Percentiles rank a stretch among this genome's conserved stretches.
Evolutionary conservation across 2,113 vertebrate species (phyloP).

Genomic region (Odontesthes bonariensis): DNA sequence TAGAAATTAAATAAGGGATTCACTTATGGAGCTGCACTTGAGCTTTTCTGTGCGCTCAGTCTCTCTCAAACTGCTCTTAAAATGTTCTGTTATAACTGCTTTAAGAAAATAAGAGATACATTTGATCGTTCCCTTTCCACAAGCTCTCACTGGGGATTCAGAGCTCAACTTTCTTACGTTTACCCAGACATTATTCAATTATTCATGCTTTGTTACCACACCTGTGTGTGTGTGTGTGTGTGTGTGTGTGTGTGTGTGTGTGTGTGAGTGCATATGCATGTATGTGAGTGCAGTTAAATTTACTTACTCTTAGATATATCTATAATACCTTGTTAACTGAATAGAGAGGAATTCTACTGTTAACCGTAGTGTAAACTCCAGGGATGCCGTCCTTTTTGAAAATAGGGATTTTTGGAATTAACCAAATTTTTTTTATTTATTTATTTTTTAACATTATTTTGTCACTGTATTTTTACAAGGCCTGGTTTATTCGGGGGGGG

Average conservation of each 20-base stretch:
- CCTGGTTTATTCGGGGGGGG: background rate
- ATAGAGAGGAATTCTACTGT: background rate
- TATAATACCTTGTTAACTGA: background rate
- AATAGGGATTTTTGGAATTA: background rate
- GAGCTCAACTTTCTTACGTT: slow-evolving; percentile 31
- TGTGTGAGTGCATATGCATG: too few relatives aligned
- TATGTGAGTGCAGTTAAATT: background rate
- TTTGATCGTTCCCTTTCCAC: slow-evolving; percentile 15
- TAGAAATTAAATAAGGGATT: slow-evolving; percentile 12
- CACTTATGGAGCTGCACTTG: background rate
- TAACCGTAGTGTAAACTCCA: background rate
- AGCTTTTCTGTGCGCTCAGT: background rate
- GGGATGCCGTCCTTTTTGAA: background rate
- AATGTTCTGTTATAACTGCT: slow-evolving; percentile 15
- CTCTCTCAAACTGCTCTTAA: background rate
- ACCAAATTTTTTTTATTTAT: background rate
- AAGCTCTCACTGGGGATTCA: slow-evolving; percentile 15
- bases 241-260: background rate
- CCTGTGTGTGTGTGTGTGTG: slow-evolving; percentile 1
- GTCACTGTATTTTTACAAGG: too few relatives aligned
- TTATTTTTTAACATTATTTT: background rate
- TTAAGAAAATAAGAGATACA: slow-evolving; percentile 13
- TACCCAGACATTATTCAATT: slow-evolving; percentile 37
- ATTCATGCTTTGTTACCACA: slow-evolving; percentile 40
- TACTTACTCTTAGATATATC: slow-evolving; percentile 19